Conservation (phyloP, 1,140 invertebrate genomes). For the Centruroides vittatus region DNA sequence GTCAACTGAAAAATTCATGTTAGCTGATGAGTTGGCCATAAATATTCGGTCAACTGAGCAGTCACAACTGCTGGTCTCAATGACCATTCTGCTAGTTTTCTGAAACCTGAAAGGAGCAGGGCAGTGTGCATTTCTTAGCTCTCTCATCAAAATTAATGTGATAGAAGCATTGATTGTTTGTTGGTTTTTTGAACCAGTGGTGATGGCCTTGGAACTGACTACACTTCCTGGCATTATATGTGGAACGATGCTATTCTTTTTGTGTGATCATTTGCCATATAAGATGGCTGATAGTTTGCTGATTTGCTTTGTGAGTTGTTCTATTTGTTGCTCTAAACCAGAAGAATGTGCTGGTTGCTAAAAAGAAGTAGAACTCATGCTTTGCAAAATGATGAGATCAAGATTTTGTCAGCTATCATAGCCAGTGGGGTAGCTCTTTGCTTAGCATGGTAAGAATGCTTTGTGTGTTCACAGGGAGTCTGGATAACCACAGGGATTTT, state of each 20-base stretch:
- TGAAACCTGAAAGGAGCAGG: conserved; percentile 39
- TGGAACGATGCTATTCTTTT: background rate
- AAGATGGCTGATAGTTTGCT: too few species aligned
- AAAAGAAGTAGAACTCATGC: too few species aligned
- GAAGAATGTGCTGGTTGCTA: background rate
- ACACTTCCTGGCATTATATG: background rate
- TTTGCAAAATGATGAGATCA: too few species aligned
- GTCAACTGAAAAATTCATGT: too few species aligned
- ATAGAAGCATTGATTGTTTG: conserved; percentile 23
- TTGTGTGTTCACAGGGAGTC: background rate
- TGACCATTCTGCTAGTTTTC: background rate
- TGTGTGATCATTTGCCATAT: too few species aligned
- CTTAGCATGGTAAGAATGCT: background rate
- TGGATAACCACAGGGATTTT: background rate
- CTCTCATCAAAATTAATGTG: conserved; percentile 6
- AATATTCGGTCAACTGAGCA: too few species aligned
- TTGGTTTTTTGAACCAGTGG: background rate
- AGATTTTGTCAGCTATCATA: background rate
- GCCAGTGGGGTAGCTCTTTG: background rate
- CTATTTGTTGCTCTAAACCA: background rate
- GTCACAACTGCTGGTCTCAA: too few species aligned
- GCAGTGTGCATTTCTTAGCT: background rate
- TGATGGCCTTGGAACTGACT: background rate
- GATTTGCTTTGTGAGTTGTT: background rate
- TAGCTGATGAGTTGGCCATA: too few species aligned